Conservation (phyloP, 35 echinoderm and acorn worm genomes). For the Ptychodera flava region DNA sequence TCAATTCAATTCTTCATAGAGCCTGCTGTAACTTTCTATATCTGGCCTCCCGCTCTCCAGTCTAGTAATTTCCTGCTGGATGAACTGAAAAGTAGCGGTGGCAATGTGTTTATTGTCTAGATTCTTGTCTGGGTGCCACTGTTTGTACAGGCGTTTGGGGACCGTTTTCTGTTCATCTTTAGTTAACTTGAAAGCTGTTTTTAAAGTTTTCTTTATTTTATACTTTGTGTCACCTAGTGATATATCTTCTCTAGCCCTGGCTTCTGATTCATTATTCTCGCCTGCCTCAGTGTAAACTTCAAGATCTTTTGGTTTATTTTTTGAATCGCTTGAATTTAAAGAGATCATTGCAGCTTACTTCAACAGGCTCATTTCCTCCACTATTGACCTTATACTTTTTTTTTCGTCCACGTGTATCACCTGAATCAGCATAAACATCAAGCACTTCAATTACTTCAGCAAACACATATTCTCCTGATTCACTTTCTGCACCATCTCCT, state of each 20-base stretch:
- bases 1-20: neutral
- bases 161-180: neutral
- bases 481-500: neutral
- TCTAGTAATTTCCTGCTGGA: constrained; percentile 15
- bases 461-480: neutral
- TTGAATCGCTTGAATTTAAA: constrained; percentile 17
- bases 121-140: constrained; percentile 39
- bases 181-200: constrained; percentile 13
- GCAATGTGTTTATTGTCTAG: neutral
- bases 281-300: neutral
- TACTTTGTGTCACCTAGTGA: neutral
- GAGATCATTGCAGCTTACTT: constrained; percentile 4
- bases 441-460: neutral
- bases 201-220: neutral
- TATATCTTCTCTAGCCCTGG: neutral
- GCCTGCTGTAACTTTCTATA: neutral
- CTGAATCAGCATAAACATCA: neutral
- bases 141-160: constrained; percentile 8
- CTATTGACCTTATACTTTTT: constrained; percentile 5
- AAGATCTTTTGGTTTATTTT: neutral
- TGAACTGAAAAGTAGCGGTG: constrained; percentile 10
- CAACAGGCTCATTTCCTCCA: neutral
- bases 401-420: neutral
- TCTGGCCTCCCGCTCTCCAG: neutral
- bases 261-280: neutral